Percentiles rank a stretch among this genome's conserved stretches.
Evolutionary conservation across 2,888 invertebrate genomes (phyloP).

Genomic region (Aphodius sticticus): DNA sequence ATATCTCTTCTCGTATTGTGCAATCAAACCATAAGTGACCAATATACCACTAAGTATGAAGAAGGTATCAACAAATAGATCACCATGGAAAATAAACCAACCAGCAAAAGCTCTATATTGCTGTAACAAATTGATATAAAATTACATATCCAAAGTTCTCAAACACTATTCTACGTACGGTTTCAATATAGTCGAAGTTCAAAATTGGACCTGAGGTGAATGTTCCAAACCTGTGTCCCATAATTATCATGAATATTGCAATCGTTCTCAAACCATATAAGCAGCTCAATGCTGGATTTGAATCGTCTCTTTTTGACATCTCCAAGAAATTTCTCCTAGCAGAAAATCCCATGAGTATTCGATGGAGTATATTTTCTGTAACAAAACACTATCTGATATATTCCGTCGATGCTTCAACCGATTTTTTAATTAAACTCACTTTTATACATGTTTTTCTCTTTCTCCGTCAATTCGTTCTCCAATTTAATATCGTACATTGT

Average conservation of each 20-base stretch:
- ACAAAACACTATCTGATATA: constrained; percentile 32
- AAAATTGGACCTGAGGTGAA: constrained; percentile 64
- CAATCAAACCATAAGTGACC: constrained; percentile 61
- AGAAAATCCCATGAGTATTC: constrained; percentile 53
- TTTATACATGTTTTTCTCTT: constrained; percentile 37
- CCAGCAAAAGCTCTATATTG: constrained; percentile 57
- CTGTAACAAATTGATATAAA: constrained; percentile 46
- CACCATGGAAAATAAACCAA: constrained; percentile 66
- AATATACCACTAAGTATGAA: constrained; percentile 70
- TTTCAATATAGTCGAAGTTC: constrained; percentile 65
- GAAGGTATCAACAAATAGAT: constrained; percentile 71
- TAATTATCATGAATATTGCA: constrained; percentile 65
- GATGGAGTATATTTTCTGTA: constrained; percentile 46
- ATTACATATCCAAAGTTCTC: not conserved
- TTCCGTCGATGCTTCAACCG: not conserved
- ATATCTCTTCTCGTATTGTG: constrained; percentile 57
- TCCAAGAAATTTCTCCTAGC: constrained; percentile 54
- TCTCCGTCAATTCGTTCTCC: constrained; percentile 44
- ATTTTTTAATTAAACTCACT: constrained; percentile 23
- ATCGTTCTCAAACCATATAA: constrained; percentile 68
- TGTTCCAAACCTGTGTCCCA: constrained; percentile 66
- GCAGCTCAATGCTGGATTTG: constrained; percentile 60
- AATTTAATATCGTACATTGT: constrained; percentile 53
- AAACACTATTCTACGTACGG: constrained; percentile 55
- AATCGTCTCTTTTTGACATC: constrained; percentile 59